Evolutionary conservation across 2,113 vertebrate genomes (phyloP), one percentile per base, ranked within the genome.

Genomic region (Serinus canaria): DNA sequence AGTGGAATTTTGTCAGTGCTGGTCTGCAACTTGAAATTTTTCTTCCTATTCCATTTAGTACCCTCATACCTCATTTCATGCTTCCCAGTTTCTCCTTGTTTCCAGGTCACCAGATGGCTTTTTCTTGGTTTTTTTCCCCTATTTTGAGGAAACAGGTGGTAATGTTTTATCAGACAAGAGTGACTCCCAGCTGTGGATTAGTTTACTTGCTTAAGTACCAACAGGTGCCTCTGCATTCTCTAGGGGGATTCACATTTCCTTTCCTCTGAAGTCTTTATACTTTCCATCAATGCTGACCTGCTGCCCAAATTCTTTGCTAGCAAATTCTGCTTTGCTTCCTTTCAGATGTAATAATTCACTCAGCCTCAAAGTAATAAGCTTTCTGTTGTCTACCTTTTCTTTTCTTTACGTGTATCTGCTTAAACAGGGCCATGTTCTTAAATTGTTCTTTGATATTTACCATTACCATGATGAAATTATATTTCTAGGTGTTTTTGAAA

Each of bases 11-110:
- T 39, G 37, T 27, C 21, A 64, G 17, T 83, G 47, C 15, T 39
- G 23, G 20, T 79, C 25, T 75, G 43, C 43, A 72, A 13, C 47
- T 72, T 59, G 22, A 69, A n/a, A 2, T 70, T 78, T 49, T 74
- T 28, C 4, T 74, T 68, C 31, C 25, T 25, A 2, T 64, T 83
- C 35, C 11, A 5, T 37, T 80, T 88, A 31, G 25, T 49, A 35
- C 33, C 16, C 5, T 66, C 17, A 14, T 49, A 35, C 13, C 7
- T 44, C 10, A 6, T 1, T 3, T 39, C 15, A 41, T 0, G 3
- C 8, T 47, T 37, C 11, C 10, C 27, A 47, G 4, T 30, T 52
- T 84, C 33, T 9, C 15, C 4, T 43, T 50, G 33, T 58, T 81
- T 69, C 18, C 1, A 0, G 69, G 8, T 24, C n/a, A 46, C 41